phyloP scores from a whole-genome alignment of 1,140 invertebrate species.

The Gonatopus flavifemur region DNA sequence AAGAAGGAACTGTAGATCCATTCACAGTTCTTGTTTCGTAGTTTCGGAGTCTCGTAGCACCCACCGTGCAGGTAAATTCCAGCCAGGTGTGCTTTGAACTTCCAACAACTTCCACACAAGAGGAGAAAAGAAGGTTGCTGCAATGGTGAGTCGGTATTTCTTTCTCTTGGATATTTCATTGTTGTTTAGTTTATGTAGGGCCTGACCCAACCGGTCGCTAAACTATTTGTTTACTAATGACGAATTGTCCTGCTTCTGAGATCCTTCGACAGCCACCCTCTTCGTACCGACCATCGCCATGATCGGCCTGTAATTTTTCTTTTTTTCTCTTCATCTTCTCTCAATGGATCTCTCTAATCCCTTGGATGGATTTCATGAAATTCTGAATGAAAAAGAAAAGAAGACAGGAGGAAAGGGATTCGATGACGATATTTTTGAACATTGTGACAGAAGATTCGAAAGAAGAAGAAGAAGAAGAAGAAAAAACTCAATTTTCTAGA shows the following conservation, averaged over 20 bases:
- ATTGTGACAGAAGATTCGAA: no score
- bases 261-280: constrained; percentile 11
- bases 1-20: not conserved
- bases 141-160: constrained; percentile 29
- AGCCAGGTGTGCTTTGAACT: constrained; percentile 33
- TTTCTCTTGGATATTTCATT: constrained; percentile 26
- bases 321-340: constrained; percentile 7
- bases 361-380: no score
- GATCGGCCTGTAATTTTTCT: constrained; percentile 15
- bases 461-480: constrained; percentile 4
- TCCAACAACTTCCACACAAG: no score
- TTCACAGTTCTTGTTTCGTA: not conserved
- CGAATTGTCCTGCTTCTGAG: constrained; percentile 39
- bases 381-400: no score
- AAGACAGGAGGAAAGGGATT: no score
- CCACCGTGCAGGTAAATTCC: constrained; percentile 28
- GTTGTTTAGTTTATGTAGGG: constrained; percentile 44
- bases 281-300: not conserved
- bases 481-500: no score
- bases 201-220: constrained; percentile 30
- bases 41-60: not conserved
- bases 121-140: no score
- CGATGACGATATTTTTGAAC: no score
- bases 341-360: no score
- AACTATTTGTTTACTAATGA: constrained; percentile 52